Conservation (phyloP, 2,888 invertebrate genomes). For the Harpalus rubripes region DNA sequence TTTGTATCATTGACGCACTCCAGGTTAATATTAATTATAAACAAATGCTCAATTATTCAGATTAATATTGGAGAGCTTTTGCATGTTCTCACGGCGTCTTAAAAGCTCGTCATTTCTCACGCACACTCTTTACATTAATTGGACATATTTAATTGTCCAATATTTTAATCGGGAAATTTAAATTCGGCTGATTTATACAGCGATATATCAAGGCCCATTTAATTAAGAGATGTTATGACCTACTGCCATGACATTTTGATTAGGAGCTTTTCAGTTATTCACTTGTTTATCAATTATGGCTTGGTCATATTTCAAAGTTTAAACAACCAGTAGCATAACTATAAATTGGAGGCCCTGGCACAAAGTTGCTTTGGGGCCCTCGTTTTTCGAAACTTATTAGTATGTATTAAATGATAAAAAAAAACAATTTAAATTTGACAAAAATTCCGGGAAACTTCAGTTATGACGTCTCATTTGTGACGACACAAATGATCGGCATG, state of each 20-base stretch:
- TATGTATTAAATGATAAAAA: no score
- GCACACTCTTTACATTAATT: slow-evolving; percentile 50
- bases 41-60: slow-evolving; percentile 32
- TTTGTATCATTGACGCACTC: slow-evolving; percentile 15
- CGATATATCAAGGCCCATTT: slow-evolving; percentile 40
- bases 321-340: no score
- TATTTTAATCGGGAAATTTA: slow-evolving; percentile 51
- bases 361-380: no score
- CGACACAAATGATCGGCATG: no score
- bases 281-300: background rate
- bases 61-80: slow-evolving; percentile 36
- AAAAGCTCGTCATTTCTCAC: slow-evolving; percentile 26
- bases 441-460: no score
- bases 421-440: no score
- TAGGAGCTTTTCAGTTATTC: slow-evolving; percentile 28
- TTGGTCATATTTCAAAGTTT: slow-evolving; percentile 1
- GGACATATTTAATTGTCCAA: slow-evolving; percentile 52
- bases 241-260: slow-evolving; percentile 21
- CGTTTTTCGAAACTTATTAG: no score
- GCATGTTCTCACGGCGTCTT: slow-evolving; percentile 12
- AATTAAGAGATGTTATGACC: slow-evolving; percentile 39
- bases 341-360: no score
- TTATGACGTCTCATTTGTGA: no score
- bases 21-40: slow-evolving; percentile 40
- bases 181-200: slow-evolving; percentile 35